A percentile compares a stretch with the other conserved stretches of the same genome.
phyloP scores from a whole-genome alignment of 1,140 invertebrate species.

The Tribolium madens region DNA sequence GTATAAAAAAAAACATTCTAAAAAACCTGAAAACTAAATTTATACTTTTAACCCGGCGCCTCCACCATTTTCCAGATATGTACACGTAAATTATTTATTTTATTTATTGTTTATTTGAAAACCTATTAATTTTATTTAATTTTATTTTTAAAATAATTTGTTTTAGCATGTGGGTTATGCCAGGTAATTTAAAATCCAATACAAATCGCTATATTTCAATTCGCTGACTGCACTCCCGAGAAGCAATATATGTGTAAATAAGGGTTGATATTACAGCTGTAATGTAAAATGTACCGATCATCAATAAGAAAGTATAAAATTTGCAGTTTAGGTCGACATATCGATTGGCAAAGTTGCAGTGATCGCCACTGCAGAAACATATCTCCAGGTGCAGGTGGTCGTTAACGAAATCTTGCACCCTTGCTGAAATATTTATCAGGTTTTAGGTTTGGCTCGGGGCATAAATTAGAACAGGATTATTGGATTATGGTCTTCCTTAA shows the following conservation, averaged over 20 bases:
- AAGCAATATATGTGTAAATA: constrained; percentile 30
- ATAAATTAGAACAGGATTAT: constrained; percentile 50
- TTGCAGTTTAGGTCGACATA: constrained; percentile 6
- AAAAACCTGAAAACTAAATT: no score
- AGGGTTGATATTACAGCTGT: neutral
- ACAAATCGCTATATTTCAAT: constrained; percentile 2
- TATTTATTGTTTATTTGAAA: no score
- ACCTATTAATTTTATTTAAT: no score
- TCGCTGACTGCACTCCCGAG: neutral
- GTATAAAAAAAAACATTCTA: no score
- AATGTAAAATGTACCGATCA: neutral
- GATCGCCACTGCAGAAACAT: constrained; percentile 48
- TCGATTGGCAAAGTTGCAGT: constrained; percentile 40
- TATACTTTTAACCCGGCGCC: no score
- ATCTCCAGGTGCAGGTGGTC: constrained; percentile 49
- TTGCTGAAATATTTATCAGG: constrained; percentile 51
- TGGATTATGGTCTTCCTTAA: constrained; percentile 47
- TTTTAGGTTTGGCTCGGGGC: constrained; percentile 41
- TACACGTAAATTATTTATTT: no score
- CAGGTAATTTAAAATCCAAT: neutral
- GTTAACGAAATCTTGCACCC: constrained; percentile 47
- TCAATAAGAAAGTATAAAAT: neutral
- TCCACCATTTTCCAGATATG: no score
- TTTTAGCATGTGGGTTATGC: neutral
- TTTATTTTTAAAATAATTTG: no score